A percentile compares a stretch with the other conserved stretches of the same genome.
Evolutionary conservation across 2,113 vertebrate genomes (phyloP).

Genomic region (Manacus vitellinus): DNA sequence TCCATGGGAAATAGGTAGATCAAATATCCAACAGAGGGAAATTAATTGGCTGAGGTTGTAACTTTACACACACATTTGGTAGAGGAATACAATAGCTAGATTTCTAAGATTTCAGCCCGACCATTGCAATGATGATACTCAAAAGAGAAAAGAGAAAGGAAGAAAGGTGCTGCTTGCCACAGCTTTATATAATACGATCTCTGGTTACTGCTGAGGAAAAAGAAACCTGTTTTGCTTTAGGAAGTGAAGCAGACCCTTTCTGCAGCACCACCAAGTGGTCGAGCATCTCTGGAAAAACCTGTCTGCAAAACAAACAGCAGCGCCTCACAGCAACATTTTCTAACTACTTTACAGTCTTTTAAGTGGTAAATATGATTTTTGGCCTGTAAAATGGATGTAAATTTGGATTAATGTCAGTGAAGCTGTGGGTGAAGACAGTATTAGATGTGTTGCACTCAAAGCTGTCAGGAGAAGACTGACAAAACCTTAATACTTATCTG

Average conservation of each 20-base stretch:
- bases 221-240: neutral
- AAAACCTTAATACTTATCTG: neutral
- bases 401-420: neutral
- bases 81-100: neutral
- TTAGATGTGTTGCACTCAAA: neutral
- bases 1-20: neutral
- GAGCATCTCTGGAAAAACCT: neutral
- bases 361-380: neutral
- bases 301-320: neutral
- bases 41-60: neutral
- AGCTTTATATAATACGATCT: neutral
- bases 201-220: neutral
- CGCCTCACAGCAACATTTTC: neutral
- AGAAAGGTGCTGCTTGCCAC: neutral
- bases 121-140: neutral
- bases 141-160: neutral
- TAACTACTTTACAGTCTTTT: neutral
- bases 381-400: neutral
- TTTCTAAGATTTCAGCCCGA: neutral
- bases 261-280: slow-evolving; percentile 62
- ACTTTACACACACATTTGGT: neutral
- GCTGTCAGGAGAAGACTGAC: neutral
- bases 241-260: neutral
- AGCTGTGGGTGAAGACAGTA: neutral
- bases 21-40: neutral